Evolutionary conservation across 92 coral and sea anemone genomes (phyloP), one percentile per base, ranked within the genome.

Genomic region (Parazoanthus darwini): DNA sequence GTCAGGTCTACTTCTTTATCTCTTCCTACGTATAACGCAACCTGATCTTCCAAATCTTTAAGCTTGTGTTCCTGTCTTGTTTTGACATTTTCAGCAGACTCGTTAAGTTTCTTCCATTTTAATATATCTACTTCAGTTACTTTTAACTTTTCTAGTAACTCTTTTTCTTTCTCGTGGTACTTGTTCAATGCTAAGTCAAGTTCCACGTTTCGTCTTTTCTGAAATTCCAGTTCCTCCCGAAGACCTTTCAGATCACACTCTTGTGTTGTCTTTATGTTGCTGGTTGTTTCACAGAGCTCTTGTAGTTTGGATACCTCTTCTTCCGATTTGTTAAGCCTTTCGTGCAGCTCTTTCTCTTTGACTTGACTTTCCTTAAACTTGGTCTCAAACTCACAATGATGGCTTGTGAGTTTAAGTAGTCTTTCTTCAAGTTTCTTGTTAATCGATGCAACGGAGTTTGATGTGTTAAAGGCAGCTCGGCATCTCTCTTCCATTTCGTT

Each of bases 71-170:
- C 79, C 9, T 42, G 59, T 71, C 59, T 74, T 46, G 66, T 72
- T 29, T 71, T 84, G 25, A 84, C 43, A 51, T 29, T 72, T 8
- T 71, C 67, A 15, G 74, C 42, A 11, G 87, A 48, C 65, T 84
- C 79, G 66, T 72, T 46, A 23, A 71, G 67, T 36, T 72, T 26
- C 43, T 46, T 72, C 85, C 70, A 80, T 54, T 80, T 80, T 54
- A 35, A 23, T 7, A 56, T n/a, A 18, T 58, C 85, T 58, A 8
- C 48, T 59, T 80, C 46, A 80, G 70, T 73, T 20, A 43, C 59
- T 58, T 59, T 36, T 16, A 80, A 9, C 39, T 56, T 23, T 56
- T 80, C 71, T 67, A 33, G 85, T 80, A 80, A 18, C 42, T 80
- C 85, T 18, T 56, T 35, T 22, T 80, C 71, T 59, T 80, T 80